Percentiles rank a stretch among this genome's conserved stretches.
phyloP scores from a whole-genome alignment of 2,113 vertebrate genomes.

The Anarrhichthys ocellatus region DNA sequence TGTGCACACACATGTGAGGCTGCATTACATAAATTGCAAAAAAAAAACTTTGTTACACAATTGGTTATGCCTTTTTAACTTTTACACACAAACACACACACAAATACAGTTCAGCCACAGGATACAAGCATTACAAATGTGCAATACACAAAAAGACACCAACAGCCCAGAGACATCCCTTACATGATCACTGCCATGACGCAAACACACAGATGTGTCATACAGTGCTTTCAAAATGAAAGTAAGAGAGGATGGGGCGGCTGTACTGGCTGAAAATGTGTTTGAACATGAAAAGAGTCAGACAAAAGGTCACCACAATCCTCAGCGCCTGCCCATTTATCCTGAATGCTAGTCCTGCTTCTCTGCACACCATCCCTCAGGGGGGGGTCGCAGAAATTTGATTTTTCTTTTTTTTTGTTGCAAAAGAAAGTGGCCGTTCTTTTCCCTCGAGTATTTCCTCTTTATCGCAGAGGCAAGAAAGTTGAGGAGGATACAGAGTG shows the following conservation, averaged over 20 bases:
- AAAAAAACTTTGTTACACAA: conserved; percentile 31
- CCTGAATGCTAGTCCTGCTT: conserved; percentile 49
- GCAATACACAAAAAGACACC: conserved; percentile 43
- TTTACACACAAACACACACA: conserved; percentile 5
- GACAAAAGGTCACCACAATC: conserved; percentile 68
- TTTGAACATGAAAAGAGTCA: conserved; percentile 74
- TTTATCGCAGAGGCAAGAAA: conserved; percentile 49
- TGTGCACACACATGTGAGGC: conserved; percentile 16
- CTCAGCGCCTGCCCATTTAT: conserved; percentile 44
- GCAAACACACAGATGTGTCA: conserved; percentile 55
- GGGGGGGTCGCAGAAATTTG: conserved; percentile 22
- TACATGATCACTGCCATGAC: conserved; percentile 44
- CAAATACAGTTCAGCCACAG: conserved; percentile 33
- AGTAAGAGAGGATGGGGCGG: neutral
- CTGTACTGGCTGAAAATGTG: conserved; percentile 45
- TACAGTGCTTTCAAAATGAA: conserved; percentile 44
- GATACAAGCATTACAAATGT: conserved; percentile 31
- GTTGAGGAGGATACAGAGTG: conserved; percentile 30
- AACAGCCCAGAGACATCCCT: conserved; percentile 55
- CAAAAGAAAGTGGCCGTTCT: conserved; percentile 25
- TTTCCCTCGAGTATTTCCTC: conserved; percentile 29
- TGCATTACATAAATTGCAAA: conserved; percentile 42
- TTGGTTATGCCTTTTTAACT: conserved; percentile 45
- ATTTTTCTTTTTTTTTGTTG: conserved; percentile 8
- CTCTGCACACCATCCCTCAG: conserved; percentile 31